Conservation (phyloP, 2,797 vertebrate genomes). For the Philypnodon macrostomus region DNA sequence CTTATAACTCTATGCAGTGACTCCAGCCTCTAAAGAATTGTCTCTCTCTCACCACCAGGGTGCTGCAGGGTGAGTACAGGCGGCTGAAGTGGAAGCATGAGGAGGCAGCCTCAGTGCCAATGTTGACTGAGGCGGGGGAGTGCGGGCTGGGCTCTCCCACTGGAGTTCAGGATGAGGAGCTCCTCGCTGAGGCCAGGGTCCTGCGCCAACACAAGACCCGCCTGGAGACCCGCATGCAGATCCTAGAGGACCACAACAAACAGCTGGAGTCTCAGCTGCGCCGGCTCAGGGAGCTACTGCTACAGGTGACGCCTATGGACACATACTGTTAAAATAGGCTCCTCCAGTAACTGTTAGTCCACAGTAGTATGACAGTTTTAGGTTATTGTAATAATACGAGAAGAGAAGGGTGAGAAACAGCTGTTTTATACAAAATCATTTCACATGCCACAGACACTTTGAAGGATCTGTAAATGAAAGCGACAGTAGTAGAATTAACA, state of each 20-base stretch:
- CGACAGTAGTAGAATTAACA: too few species aligned
- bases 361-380: not conserved
- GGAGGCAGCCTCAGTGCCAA: conserved; percentile 85
- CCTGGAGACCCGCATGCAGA: conserved; percentile 97
- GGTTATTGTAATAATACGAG: too few species aligned
- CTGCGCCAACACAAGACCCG: conserved; percentile 96
- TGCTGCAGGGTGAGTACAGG: conserved; percentile 93
- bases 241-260: conserved; percentile 97
- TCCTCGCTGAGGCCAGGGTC: conserved; percentile 91
- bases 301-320: conserved; percentile 80
- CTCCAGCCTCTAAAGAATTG: too few species aligned
- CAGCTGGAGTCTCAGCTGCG: conserved; percentile 94
- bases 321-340: too few species aligned
- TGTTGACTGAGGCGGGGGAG: conserved; percentile 79
- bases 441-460: not conserved
- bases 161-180: conserved; percentile 83
- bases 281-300: conserved; percentile 89
- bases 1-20: not conserved
- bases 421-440: too few species aligned
- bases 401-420: too few species aligned
- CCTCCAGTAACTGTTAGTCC: too few species aligned
- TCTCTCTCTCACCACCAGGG: conserved; percentile 70
- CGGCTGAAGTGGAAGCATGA: conserved; percentile 96
- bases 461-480: too few species aligned
- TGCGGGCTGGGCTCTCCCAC: conserved; percentile 64